phyloP scores from a whole-genome alignment of 2,113 vertebrate genomes.

The Oreochromis aureus region DNA sequence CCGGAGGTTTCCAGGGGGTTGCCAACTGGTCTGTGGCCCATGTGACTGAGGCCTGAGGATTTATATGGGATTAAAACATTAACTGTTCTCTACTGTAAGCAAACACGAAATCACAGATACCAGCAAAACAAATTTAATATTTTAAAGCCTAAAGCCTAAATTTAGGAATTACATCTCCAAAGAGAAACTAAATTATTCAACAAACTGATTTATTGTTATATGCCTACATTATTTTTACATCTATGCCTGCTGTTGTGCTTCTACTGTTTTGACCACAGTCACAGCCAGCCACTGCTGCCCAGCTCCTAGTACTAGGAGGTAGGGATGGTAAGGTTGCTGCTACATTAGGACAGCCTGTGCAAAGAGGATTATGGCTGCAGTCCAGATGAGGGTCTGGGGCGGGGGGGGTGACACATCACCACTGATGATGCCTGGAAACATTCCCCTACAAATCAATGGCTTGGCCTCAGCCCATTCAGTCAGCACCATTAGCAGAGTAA shows the following conservation, averaged over 20 bases:
- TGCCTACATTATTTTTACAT: background rate
- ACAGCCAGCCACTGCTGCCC: background rate
- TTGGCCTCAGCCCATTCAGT: constrained; percentile 9
- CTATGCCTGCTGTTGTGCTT: background rate
- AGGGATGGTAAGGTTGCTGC: constrained; percentile 18
- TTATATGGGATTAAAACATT: background rate
- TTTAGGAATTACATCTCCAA: background rate
- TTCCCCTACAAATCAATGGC: constrained; percentile 51
- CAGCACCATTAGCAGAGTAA: constrained; percentile 7
- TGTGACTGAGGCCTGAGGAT: background rate
- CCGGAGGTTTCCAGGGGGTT: background rate
- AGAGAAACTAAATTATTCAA: background rate
- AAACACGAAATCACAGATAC: background rate
- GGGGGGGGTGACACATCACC: constrained; percentile 30
- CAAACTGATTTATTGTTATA: background rate
- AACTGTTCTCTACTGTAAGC: background rate
- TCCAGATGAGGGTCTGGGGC: constrained; percentile 38
- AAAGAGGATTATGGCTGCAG: constrained; percentile 64
- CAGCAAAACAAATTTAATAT: background rate
- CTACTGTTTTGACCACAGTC: background rate
- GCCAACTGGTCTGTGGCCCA: background rate
- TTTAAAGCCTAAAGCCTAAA: background rate
- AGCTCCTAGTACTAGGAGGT: constrained; percentile 4
- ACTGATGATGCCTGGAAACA: constrained; percentile 59
- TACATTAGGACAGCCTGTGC: constrained; percentile 47